A percentile compares a stretch with the other conserved stretches of the same genome.
Evolutionary conservation across 2,113 vertebrate genomes (phyloP).

Genomic region (Ammodramus savannarum): DNA sequence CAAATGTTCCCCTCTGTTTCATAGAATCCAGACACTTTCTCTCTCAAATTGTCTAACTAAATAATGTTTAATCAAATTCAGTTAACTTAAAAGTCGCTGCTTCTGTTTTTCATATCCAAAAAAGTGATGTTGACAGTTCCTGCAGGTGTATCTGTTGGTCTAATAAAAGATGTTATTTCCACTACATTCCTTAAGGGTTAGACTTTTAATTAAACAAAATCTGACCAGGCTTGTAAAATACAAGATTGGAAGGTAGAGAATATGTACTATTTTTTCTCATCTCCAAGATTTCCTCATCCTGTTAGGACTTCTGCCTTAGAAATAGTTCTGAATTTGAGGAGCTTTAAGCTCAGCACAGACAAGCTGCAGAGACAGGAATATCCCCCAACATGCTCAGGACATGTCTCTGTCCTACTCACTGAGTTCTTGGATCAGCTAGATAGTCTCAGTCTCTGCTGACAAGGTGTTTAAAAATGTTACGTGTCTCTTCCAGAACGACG

Average conservation of each 20-base stretch:
- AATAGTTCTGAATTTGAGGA: neutral
- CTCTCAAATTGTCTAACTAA: neutral
- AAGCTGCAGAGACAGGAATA: neutral
- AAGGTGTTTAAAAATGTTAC: neutral
- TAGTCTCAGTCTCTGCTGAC: neutral
- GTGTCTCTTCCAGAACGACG: conserved; percentile 81
- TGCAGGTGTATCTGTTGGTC: neutral
- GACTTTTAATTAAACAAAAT: neutral
- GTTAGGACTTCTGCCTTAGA: neutral
- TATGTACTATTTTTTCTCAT: neutral
- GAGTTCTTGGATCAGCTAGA: neutral
- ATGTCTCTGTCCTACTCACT: neutral
- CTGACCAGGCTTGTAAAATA: neutral
- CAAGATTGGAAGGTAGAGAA: neutral
- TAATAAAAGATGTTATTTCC: neutral
- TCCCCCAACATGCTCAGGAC: neutral
- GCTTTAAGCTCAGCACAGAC: neutral
- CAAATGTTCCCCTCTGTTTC: neutral
- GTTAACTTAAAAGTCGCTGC: neutral
- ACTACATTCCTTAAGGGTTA: neutral
- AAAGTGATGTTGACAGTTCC: neutral
- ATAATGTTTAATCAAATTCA: neutral
- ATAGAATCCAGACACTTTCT: neutral
- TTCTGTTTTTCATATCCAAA: neutral
- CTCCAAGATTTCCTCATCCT: neutral